Evolutionary conservation across 2,888 invertebrate species (phyloP).

Genomic region (Psylliodes chrysocephalus): DNA sequence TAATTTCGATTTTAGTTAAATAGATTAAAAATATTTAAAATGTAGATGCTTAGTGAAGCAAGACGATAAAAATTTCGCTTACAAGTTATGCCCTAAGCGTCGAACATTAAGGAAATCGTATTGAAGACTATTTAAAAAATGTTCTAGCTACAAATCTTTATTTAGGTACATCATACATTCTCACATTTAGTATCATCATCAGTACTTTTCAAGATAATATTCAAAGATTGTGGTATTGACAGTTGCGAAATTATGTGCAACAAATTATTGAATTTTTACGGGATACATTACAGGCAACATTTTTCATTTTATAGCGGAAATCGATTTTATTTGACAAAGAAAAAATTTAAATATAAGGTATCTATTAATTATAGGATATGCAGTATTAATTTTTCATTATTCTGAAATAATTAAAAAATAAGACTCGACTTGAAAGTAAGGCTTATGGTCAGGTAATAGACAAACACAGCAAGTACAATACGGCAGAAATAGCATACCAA

Average conservation of each 20-base stretch:
- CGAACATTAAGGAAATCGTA: conserved; percentile 21
- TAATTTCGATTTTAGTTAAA: conserved; percentile 25
- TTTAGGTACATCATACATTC: conserved; percentile 10
- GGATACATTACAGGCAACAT: too few species aligned
- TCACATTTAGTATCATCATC: conserved; percentile 17
- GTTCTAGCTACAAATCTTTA: conserved; percentile 13
- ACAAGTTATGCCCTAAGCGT: conserved; percentile 16
- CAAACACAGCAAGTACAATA: too few species aligned
- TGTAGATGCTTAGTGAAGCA: conserved; percentile 20
- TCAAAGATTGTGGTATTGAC: not conserved
- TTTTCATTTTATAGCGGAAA: too few species aligned
- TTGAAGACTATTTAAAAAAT: conserved; percentile 14
- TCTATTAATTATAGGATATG: too few species aligned
- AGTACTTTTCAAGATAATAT: not conserved
- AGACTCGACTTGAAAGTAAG: too few species aligned
- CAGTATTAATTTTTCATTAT: too few species aligned
- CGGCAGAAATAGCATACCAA: too few species aligned
- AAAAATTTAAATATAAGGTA: too few species aligned
- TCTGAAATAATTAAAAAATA: too few species aligned
- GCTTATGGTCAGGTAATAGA: too few species aligned
- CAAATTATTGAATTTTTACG: too few species aligned
- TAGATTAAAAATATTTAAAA: conserved; percentile 22
- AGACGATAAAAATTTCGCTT: conserved; percentile 20
- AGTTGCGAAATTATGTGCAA: not conserved
- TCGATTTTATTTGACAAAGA: too few species aligned